phyloP scores from a whole-genome alignment of 2,797 vertebrate species.

The Semaprochilodus insignis region DNA sequence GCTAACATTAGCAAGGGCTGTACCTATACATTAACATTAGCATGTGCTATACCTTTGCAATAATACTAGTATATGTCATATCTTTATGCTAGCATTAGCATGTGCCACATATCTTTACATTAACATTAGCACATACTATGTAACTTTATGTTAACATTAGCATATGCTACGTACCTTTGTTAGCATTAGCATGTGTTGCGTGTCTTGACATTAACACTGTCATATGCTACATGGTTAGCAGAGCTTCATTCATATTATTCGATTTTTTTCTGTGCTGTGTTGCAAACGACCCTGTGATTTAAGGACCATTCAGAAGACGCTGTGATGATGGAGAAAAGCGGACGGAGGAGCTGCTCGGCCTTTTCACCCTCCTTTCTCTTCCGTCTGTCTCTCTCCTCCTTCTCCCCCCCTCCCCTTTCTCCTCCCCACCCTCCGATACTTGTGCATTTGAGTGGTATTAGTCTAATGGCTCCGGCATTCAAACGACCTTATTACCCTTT shows the following conservation, averaged over 20 bases:
- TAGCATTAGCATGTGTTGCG: background rate
- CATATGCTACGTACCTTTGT: background rate
- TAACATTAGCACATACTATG: background rate
- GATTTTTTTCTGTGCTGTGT: conserved; percentile 41
- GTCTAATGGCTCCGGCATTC: conserved; percentile 83
- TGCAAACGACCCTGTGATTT: conserved; percentile 66
- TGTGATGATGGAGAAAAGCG: conserved; percentile 62
- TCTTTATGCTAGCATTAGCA: background rate
- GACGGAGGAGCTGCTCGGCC: conserved; percentile 49
- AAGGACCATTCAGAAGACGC: conserved; percentile 71
- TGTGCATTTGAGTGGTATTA: conserved; percentile 77
- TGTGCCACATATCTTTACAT: background rate
- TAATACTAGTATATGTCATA: conserved; percentile 1
- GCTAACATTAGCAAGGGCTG: background rate
- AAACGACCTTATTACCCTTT: conserved; percentile 89
- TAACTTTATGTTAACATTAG: background rate
- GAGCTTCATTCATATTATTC: conserved; percentile 37
- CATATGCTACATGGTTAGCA: background rate
- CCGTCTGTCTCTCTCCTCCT: conserved; percentile 56
- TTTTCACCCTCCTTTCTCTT: conserved; percentile 59
- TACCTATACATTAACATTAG: conserved; percentile 6
- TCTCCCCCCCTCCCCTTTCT: conserved; percentile 1
- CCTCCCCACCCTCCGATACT: conserved; percentile 59
- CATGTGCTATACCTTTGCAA: background rate
- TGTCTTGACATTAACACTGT: background rate